Evolutionary conservation across 2,797 vertebrate genomes (phyloP), one percentile per base, ranked within the genome.

Genomic region (Bucorvus abyssinicus): DNA sequence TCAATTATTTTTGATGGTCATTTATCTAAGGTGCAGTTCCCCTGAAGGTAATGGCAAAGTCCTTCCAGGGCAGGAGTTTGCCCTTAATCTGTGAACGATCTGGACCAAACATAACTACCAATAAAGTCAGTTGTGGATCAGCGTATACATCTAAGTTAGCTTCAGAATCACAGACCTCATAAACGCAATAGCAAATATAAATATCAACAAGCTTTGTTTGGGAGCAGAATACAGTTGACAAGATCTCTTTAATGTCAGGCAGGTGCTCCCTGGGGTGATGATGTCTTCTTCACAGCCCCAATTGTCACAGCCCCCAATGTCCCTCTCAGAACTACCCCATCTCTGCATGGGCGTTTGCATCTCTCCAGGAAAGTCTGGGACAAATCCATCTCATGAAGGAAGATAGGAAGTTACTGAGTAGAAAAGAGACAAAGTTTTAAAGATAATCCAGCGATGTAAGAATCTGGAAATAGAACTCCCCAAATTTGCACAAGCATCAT

Each of bases 31-130:
- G 49, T 45, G n/a, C 83, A 74, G 19, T 56, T 80, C 27, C 64
- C 36, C 12, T 42, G 60, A 78, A 88, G 36, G 11, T 47, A 14
- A 91, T 36, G 19, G 30, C 29, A 81, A 27, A 0, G 0, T 53
- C 13, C 30, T 55, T 53, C 26, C 22, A 71, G 27, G 12, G 19
- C 49, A 78, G 34, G 55, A 52, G 61, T 89, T 94, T 87, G 47
- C 32, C 44, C 17, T 50, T 77, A 44, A 87, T 96, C 68, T 84
- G 61, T 34, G 80, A 93, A 88, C 47, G 71, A 55, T 53, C 50
- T 63, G 30, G n/a, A 74, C 30, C n/a, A 76, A 74, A 64, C 1
- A 2, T 44, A 78, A 36, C 16, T 47, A 34, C 27, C 19, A 20
- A 12, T 45, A 21, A 81, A 64, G 30, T 64, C 40, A 70, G 29